Percentiles rank a stretch among this genome's conserved stretches.
phyloP scores from a whole-genome alignment of 2,113 vertebrate species.

The Phoenicopterus ruber region DNA sequence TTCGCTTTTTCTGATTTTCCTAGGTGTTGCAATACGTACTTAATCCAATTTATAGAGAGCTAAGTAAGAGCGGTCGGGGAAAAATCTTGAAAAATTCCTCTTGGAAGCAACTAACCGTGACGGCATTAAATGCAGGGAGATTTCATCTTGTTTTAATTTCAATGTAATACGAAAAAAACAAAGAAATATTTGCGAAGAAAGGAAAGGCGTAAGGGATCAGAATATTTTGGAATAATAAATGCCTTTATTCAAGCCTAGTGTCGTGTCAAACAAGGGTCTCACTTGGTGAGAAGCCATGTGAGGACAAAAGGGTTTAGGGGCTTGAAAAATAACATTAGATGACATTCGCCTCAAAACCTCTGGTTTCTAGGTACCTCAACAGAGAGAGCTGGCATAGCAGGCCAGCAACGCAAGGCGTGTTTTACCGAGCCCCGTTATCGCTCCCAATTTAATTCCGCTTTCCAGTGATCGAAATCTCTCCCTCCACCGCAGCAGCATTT shows the following conservation, averaged over 20 bases:
- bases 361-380: conserved; percentile 5
- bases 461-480: background rate
- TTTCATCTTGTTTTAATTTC: background rate
- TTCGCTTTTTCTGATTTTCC: background rate
- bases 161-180: background rate
- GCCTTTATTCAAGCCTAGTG: conserved; percentile 5
- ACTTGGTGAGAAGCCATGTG: background rate
- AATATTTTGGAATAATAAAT: conserved; percentile 21
- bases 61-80: background rate
- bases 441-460: background rate
- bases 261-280: conserved; percentile 6
- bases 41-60: background rate
- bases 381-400: background rate
- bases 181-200: background rate
- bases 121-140: background rate
- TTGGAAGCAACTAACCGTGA: background rate
- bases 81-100: background rate
- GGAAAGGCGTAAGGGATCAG: background rate
- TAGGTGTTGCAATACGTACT: background rate
- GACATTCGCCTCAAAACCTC: background rate
- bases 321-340: conserved; percentile 10
- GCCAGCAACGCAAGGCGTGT: background rate
- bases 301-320: conserved; percentile 33
- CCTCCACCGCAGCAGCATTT: background rate
- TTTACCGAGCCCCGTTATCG: background rate